These are phyloP conservation scores for Epinephelus coioides DNA, from an alignment of 2,797 vertebrate genomes.

Conservation along the genomic window DNA sequence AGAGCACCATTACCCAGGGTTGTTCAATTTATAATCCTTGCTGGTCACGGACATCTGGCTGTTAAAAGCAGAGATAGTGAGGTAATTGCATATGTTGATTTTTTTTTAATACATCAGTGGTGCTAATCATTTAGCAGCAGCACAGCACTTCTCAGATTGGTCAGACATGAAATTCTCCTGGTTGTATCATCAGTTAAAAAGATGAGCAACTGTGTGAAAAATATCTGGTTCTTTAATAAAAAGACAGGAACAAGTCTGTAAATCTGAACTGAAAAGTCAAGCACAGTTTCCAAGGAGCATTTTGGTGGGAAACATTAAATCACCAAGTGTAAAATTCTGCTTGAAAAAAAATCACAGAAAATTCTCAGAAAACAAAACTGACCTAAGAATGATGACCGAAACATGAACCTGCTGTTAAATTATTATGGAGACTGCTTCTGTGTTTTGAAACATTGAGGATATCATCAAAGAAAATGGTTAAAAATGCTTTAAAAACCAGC, in stretches of 20 bases:
- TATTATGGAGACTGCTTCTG: neutral
- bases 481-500: neutral
- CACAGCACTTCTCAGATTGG: too few species aligned
- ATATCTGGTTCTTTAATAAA: neutral
- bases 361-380: too few species aligned
- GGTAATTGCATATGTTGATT: too few species aligned
- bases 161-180: neutral
- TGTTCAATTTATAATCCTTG: too few species aligned
- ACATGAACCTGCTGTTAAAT: neutral
- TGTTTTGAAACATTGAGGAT: neutral
- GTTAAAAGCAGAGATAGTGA: too few species aligned
- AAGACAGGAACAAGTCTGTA: neutral
- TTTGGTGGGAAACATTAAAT: neutral
- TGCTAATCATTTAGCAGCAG: too few species aligned
- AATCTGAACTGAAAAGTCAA: neutral
- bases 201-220: neutral
- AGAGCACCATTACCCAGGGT: too few species aligned
- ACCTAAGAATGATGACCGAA: neutral
- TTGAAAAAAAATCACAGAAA: too few species aligned
- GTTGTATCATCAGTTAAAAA: neutral
- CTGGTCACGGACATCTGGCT: too few species aligned
- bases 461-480: neutral
- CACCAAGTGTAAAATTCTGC: neutral
- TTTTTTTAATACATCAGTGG: too few species aligned
- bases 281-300: neutral